Base-by-base conservation (phyloP, 2,888 invertebrate species). In the Sclerodermus sp. region DNA sequence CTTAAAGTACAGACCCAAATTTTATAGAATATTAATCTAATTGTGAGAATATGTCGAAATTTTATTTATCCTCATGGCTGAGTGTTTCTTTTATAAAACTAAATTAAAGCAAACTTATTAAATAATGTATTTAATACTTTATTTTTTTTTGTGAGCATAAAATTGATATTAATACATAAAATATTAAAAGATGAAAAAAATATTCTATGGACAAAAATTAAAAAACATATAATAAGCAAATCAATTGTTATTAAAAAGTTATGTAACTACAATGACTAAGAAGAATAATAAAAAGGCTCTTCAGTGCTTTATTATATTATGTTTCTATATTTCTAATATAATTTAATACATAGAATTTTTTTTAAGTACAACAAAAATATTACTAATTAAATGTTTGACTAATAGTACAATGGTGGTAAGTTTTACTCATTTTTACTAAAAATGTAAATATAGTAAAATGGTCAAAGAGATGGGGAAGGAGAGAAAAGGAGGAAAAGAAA, bases 391-490 rank as follows among this genome's bases (percentile, higher is more conserved):
- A 16, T 47, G 50, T 58, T 62, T 49, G 55, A 38, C 34, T 50
- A 51, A 60, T 49, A 39, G 43, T 43, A 45, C 44, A 45, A 41
- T 17, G 30, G 38, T 37, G 49, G 39, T 69, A 70, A 74, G 64
- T 70, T 66, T 71, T 69, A 66, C 62, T 73, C 71, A 64, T 49
- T 64, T 68, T 64, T 64, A 62, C 62, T 58, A 64, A 68, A 55
- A 72, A 60, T 74, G 73, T 73, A 74, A 64, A 74, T 74, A 74
- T 64, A 54, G 29, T 70, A 71, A 70, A 63, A 55, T 64, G n/a
- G n/a, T n/a, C n/a, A n/a, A n/a, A n/a, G n/a, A n/a, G n/a, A n/a
- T n/a, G n/a, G n/a, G n/a, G n/a, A n/a, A n/a, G n/a, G n/a, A n/a
- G n/a, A n/a, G n/a, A n/a, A n/a, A n/a, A n/a, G n/a, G n/a, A n/a